Percentiles rank a stretch among this genome's conserved stretches.
Evolutionary conservation across 1,140 invertebrate genomes (phyloP).

Genomic region (Tetragnatha versicolor): DNA sequence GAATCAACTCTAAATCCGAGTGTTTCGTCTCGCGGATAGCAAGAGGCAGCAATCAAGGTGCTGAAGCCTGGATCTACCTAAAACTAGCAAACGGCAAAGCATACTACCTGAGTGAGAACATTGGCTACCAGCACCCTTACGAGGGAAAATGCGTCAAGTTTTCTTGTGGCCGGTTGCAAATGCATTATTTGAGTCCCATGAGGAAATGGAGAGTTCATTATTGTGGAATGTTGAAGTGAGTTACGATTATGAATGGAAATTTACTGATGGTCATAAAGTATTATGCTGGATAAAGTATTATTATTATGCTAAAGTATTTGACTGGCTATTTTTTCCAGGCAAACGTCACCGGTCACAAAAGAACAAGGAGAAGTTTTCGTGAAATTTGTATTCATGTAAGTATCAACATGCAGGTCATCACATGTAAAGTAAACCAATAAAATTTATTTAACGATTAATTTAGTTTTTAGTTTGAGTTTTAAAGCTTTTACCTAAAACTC

Average conservation of each 20-base stretch:
- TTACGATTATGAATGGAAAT: not conserved
- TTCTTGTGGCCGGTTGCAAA: constrained; percentile 15
- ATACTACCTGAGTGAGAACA: not conserved
- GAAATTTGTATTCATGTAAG: constrained; percentile 30
- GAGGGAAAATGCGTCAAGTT: constrained; percentile 21
- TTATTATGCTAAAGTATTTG: too few species aligned
- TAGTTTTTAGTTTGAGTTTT: not conserved
- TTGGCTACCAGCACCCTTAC: not conserved
- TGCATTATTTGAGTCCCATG: constrained; percentile 22
- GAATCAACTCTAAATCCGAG: constrained; percentile 38
- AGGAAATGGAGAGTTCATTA: constrained; percentile 39
- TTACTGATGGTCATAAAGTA: too few species aligned
- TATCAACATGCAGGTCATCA: not conserved
- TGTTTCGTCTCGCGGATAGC: constrained; percentile 6
- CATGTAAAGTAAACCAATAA: not conserved
- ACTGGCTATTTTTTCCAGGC: not conserved
- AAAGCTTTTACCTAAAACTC: not conserved
- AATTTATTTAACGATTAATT: not conserved
- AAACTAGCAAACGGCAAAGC: constrained; percentile 4
- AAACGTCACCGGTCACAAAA: not conserved
- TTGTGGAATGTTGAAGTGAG: constrained; percentile 30
- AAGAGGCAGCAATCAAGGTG: not conserved
- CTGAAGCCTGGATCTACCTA: constrained; percentile 27
- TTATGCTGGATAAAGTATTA: too few species aligned
- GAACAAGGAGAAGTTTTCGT: not conserved